A percentile compares a stretch with the other conserved stretches of the same genome.
phyloP scores from a whole-genome alignment of 2,888 invertebrate species.

The Quadriops clusia region DNA sequence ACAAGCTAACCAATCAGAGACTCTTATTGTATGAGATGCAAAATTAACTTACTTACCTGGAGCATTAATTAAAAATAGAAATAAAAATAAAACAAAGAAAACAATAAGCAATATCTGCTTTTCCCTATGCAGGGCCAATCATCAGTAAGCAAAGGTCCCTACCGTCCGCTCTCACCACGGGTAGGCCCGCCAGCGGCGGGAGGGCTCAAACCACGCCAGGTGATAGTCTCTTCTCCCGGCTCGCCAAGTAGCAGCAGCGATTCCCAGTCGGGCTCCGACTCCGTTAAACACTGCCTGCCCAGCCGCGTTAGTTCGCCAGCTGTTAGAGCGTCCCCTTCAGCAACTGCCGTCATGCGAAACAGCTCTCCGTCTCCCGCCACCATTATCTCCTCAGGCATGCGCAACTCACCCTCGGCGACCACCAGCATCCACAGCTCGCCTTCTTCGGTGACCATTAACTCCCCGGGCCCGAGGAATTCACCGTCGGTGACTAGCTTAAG shows the following conservation, averaged over 20 bases:
- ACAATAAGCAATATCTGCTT: too few relatives aligned
- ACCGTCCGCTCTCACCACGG: conserved; percentile 59
- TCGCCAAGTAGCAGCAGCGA: conserved; percentile 80
- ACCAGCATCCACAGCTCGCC: conserved; percentile 34
- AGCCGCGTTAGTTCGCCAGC: conserved; percentile 35
- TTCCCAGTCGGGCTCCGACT: conserved; percentile 68
- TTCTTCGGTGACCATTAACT: conserved; percentile 28
- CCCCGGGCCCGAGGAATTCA: conserved; percentile 31
- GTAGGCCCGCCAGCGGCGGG: conserved; percentile 45
- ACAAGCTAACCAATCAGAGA: too few relatives aligned
- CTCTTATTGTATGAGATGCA: too few relatives aligned
- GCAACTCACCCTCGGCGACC: conserved; percentile 28
- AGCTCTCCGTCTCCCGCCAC: conserved; percentile 29
- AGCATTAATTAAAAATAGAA: too few relatives aligned
- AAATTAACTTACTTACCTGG: too few relatives aligned
- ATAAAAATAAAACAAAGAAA: too few relatives aligned
- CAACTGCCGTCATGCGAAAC: conserved; percentile 28
- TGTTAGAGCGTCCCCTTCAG: conserved; percentile 35
- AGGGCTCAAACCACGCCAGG: conserved; percentile 37
- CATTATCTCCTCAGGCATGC: conserved; percentile 23
- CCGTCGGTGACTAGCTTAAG: conserved; percentile 31
- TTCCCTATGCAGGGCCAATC: conserved; percentile 46
- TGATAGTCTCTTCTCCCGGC: conserved; percentile 66
- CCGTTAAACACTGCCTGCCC: conserved; percentile 49
- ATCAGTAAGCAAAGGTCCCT: conserved; percentile 60